Evolutionary conservation across 2,888 invertebrate genomes (phyloP).

Genomic region (Acheta domesticus): DNA sequence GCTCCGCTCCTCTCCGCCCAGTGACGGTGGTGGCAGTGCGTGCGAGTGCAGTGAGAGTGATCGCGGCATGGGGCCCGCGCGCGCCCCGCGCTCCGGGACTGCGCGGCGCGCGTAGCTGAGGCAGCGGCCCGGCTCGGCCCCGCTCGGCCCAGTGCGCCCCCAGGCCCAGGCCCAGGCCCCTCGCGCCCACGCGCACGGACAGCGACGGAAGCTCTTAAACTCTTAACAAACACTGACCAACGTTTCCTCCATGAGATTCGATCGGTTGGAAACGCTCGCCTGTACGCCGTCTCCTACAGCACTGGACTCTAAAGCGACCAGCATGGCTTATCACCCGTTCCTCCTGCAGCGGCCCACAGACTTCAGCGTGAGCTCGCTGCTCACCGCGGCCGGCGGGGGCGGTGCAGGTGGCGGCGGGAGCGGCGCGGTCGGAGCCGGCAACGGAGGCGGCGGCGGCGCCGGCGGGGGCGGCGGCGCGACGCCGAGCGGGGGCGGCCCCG

Average conservation of each 20-base stretch:
- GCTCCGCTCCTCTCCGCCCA: background rate
- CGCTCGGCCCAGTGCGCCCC: conserved; percentile 46
- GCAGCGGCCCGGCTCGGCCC: conserved; percentile 51
- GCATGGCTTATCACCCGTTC: conserved; percentile 81
- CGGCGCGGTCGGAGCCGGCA: conserved; percentile 39
- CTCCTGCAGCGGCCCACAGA: conserved; percentile 87
- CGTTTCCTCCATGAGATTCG: conserved; percentile 63
- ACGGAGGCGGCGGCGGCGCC: conserved; percentile 43
- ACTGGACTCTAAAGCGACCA: conserved; percentile 54
- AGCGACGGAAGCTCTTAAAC: conserved; percentile 18
- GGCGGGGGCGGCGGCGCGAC: conserved; percentile 40
- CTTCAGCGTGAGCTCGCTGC: conserved; percentile 87
- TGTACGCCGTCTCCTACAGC: conserved; percentile 49
- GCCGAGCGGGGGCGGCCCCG: conserved; percentile 33
- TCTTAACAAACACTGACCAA: conserved; percentile 18
- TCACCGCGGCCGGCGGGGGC: conserved; percentile 63
- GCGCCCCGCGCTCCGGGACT: conserved; percentile 49
- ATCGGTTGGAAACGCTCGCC: conserved; percentile 56
- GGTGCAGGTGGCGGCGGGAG: conserved; percentile 45
- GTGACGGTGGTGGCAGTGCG: background rate
- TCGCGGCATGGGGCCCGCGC: conserved; percentile 58
- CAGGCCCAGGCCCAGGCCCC: conserved; percentile 50
- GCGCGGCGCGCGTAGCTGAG: conserved; percentile 43
- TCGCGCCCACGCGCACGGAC: background rate
- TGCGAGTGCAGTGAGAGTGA: background rate